These are phyloP conservation scores for Ataeniobius toweri DNA, from an alignment of 2,797 vertebrate genomes.

Conservation along the genomic window DNA sequence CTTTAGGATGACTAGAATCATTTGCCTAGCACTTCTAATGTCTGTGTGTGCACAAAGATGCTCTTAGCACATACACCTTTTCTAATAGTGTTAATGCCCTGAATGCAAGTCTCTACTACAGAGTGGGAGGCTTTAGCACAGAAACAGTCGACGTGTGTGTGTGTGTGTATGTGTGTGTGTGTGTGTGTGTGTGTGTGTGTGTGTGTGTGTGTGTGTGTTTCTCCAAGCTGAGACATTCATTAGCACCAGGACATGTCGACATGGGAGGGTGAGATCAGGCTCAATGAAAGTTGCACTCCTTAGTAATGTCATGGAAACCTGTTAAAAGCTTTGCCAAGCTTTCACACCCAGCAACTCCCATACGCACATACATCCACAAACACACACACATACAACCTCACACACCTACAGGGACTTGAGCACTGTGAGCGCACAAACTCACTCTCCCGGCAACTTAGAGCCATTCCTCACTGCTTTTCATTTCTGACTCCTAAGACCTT, in stretches of 20 bases:
- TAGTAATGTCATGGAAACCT: slow-evolving; percentile 47
- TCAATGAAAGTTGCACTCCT: slow-evolving; percentile 45
- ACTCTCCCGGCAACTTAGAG: not conserved
- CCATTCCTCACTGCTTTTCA: not conserved
- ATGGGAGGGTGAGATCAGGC: slow-evolving; percentile 45
- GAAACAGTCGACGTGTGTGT: slow-evolving; percentile 1
- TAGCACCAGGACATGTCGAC: slow-evolving; percentile 34
- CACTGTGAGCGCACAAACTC: not conserved
- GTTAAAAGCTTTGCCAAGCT: slow-evolving; percentile 31
- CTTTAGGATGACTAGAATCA: not conserved
- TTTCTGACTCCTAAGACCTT: not conserved
- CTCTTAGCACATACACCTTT: not conserved
- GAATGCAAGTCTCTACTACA: not conserved
- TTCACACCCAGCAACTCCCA: not conserved
- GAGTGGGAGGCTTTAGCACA: slow-evolving; percentile 17
- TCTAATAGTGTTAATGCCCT: not conserved
- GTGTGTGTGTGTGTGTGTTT: slow-evolving; percentile 8
- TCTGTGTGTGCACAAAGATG: not conserved
- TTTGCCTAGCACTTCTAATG: not conserved
- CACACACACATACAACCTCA: not conserved
- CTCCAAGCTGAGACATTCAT: slow-evolving; percentile 39
- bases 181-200: slow-evolving; percentile 4
- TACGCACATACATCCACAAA: not conserved
- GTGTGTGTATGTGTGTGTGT: slow-evolving; percentile 3
- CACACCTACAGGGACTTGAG: not conserved